Percentiles rank a stretch among this genome's conserved stretches.
Evolutionary conservation across 92 coral and sea anemone species (phyloP).

Genomic region (Parazoanthus atlanticus): DNA sequence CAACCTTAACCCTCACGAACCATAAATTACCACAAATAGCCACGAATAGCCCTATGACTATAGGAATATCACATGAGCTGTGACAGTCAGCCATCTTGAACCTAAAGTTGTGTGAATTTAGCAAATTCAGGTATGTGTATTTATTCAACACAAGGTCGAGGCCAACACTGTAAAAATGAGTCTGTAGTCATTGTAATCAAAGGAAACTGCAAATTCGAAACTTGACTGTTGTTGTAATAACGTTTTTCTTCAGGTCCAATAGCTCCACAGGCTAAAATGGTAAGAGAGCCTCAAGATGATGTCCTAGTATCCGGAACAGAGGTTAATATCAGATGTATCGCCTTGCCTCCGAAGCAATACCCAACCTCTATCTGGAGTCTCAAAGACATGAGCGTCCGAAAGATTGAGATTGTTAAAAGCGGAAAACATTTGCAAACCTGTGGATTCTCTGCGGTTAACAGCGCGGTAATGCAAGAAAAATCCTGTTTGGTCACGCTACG

Average conservation of each 20-base stretch:
- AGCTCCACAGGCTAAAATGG: constrained; percentile 21
- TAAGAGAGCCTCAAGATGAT: neutral
- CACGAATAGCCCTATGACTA: too few relatives aligned
- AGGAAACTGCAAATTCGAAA: too few relatives aligned
- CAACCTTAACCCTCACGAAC: too few relatives aligned
- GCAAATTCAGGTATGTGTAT: too few relatives aligned
- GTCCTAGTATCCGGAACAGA: constrained; percentile 23
- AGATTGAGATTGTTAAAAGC: neutral
- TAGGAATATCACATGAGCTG: too few relatives aligned
- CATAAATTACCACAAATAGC: too few relatives aligned
- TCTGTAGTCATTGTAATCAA: too few relatives aligned
- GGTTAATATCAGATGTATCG: constrained; percentile 34
- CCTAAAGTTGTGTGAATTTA: too few relatives aligned
- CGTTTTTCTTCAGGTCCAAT: constrained; percentile 18
- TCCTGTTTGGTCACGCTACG: constrained; percentile 19
- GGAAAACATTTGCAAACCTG: constrained; percentile 5
- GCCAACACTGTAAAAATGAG: too few relatives aligned
- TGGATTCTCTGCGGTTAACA: neutral
- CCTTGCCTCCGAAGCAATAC: neutral
- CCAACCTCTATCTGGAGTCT: constrained; percentile 32
- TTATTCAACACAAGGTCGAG: too few relatives aligned
- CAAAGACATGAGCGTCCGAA: constrained; percentile 4
- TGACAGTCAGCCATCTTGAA: too few relatives aligned
- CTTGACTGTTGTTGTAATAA: neutral
- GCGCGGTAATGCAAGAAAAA: neutral